Evolutionary conservation across 2,797 vertebrate genomes (phyloP).

Genomic region (Manis pentadactyla): DNA sequence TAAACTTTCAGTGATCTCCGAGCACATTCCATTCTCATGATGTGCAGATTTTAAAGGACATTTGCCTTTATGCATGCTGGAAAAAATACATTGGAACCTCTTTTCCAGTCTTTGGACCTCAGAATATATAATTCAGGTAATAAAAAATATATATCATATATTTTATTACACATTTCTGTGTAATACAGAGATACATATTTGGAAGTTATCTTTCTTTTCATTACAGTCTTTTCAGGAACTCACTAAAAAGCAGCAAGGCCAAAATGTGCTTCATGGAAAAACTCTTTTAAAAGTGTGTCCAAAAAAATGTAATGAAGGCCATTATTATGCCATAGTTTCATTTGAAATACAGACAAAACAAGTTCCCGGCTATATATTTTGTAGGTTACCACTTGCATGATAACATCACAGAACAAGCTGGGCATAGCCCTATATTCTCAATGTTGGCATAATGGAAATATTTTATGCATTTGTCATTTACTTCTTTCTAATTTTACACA

Average conservation of each 20-base stretch:
- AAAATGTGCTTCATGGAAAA: slow-evolving; percentile 32
- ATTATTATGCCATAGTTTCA: neutral
- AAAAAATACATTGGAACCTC: neutral
- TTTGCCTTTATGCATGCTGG: slow-evolving; percentile 26
- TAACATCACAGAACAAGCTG: neutral
- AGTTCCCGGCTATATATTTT: neutral
- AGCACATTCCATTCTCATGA: slow-evolving; percentile 59
- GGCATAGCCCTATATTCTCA: neutral
- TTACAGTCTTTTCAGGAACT: neutral
- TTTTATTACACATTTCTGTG: slow-evolving; percentile 5
- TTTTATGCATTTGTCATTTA: neutral
- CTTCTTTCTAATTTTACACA: neutral
- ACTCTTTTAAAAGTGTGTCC: neutral
- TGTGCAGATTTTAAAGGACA: slow-evolving; percentile 47
- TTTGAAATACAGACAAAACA: neutral
- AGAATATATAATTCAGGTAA: slow-evolving; percentile 49
- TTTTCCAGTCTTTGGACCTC: slow-evolving; percentile 22
- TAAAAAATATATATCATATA: neutral
- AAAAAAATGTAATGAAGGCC: neutral
- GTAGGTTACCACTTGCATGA: neutral
- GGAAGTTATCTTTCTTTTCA: slow-evolving; percentile 28
- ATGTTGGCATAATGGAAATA: neutral
- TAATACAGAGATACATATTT: slow-evolving; percentile 45
- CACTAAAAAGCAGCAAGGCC: neutral
- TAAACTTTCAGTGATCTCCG: slow-evolving; percentile 44